Evolutionary conservation across 92 coral and sea anemone genomes (phyloP).

Genomic region (Epizoanthus scotinus): DNA sequence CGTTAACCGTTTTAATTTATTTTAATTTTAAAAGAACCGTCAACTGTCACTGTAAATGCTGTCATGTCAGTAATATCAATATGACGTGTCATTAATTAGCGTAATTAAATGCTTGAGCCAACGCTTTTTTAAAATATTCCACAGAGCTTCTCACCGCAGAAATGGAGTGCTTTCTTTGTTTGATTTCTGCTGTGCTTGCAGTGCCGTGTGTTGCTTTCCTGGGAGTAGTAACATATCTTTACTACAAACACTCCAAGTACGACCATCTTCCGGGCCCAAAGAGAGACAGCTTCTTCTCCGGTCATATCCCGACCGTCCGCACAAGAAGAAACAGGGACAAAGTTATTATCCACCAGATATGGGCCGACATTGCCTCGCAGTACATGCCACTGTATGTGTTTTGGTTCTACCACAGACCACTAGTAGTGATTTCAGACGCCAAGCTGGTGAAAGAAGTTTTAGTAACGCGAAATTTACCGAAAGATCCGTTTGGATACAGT

Average conservation of each 20-base stretch:
- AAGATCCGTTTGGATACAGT: conserved; percentile 82
- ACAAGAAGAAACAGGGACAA: conserved; percentile 54
- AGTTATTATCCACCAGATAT: conserved; percentile 77
- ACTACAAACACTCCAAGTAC: conserved; percentile 48
- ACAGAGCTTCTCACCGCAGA: too few relatives aligned
- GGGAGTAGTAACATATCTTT: conserved; percentile 43
- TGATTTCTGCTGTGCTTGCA: not conserved
- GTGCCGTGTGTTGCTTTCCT: conserved; percentile 26
- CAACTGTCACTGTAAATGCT: too few relatives aligned
- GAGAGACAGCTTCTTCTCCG: conserved; percentile 78
- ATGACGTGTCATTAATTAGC: too few relatives aligned
- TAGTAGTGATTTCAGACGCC: conserved; percentile 77
- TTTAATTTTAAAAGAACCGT: too few relatives aligned
- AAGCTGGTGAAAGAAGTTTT: conserved; percentile 75
- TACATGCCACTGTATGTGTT: conserved; percentile 80
- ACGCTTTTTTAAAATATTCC: too few relatives aligned
- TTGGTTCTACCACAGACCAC: conserved; percentile 89
- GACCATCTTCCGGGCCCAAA: conserved; percentile 88
- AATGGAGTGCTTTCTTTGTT: conserved; percentile 7
- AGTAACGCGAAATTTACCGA: conserved; percentile 71
- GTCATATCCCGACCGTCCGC: conserved; percentile 70
- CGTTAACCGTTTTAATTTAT: too few relatives aligned
- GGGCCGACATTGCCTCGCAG: conserved; percentile 74
- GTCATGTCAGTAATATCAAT: too few relatives aligned
- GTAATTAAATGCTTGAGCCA: too few relatives aligned